Conservation (phyloP, 92 coral and sea anemone genomes). For the Paramuricea clavata region DNA sequence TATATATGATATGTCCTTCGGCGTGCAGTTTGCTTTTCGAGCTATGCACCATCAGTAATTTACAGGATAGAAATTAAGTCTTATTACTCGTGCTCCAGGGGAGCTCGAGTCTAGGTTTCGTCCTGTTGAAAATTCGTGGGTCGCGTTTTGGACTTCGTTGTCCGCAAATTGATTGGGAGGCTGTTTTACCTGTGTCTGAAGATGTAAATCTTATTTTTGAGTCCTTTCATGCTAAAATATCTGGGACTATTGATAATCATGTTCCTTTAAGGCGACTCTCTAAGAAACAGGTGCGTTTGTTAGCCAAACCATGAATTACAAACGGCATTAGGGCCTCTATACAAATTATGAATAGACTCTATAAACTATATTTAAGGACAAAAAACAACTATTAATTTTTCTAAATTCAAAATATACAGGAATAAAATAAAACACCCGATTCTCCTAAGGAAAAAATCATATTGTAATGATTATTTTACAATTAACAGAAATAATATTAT, state of each 20-base stretch:
- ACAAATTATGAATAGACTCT: constrained; percentile 15
- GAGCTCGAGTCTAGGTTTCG: no score
- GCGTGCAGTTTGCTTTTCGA: no score
- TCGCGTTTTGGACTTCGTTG: no score
- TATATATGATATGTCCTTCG: no score
- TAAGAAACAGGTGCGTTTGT: constrained; percentile 14
- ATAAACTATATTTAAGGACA: constrained; percentile 18
- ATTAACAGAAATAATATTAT: constrained; percentile 26
- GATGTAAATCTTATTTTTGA: constrained; percentile 54
- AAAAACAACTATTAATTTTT: constrained; percentile 23
- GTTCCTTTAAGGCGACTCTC: no score
- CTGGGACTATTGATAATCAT: no score
- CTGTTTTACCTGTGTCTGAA: constrained; percentile 41
- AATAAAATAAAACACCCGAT: constrained; percentile 44
- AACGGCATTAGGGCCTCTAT: constrained; percentile 35
- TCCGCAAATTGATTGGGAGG: constrained; percentile 59
- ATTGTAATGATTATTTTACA: constrained; percentile 32
- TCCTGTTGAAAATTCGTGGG: no score
- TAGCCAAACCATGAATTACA: constrained; percentile 39
- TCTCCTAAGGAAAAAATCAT: constrained; percentile 34
- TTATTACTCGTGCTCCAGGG: no score
- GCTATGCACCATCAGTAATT: no score
- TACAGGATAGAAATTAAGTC: no score
- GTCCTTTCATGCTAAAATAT: constrained; percentile 27
- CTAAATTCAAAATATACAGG: constrained; percentile 34